These are phyloP conservation scores for Apis cerana DNA, from an alignment of 1,140 invertebrate genomes.

Conservation along the genomic window DNA sequence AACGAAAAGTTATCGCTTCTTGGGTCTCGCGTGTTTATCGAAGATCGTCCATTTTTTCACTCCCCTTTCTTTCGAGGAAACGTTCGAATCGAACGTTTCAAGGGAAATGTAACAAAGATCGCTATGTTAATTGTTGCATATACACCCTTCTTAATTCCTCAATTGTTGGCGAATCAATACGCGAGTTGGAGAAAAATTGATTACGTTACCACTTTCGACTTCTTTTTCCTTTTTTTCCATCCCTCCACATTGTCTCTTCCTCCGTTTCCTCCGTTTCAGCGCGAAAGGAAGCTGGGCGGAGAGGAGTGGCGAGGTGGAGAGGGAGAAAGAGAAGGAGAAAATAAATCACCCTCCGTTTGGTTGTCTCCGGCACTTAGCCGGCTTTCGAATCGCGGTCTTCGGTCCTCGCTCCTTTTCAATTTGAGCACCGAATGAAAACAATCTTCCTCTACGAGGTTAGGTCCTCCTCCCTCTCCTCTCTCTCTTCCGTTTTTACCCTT, in stretches of 20 bases:
- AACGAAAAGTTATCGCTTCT: conserved; percentile 61
- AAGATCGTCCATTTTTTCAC: conserved; percentile 24
- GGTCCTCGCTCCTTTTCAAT: conserved; percentile 72
- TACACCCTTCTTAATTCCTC: neutral
- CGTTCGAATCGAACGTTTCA: no score
- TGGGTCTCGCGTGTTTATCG: conserved; percentile 18
- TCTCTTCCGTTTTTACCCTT: conserved; percentile 48
- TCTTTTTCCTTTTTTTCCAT: neutral
- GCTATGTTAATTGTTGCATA: no score
- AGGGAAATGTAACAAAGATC: no score
- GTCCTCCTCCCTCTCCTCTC: conserved; percentile 38
- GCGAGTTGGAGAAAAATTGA: conserved; percentile 15
- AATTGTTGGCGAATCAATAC: neutral
- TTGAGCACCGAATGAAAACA: conserved; percentile 73
- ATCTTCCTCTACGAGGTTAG: conserved; percentile 70
- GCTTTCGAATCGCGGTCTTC: conserved; percentile 67
- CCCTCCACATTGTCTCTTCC: no score
- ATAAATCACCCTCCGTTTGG: conserved; percentile 60
- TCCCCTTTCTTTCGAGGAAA: conserved; percentile 8
- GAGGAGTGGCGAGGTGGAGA: neutral
- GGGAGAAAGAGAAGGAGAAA: conserved; percentile 16
- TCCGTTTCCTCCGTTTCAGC: conserved; percentile 18
- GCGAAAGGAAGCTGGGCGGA: conserved; percentile 13
- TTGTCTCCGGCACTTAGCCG: conserved; percentile 65
- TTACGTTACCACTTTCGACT: conserved; percentile 27